Evolutionary conservation across 2,888 invertebrate species (phyloP), one percentile per base, ranked within the genome.

Genomic region (Peribatodes rhomboidaria): DNA sequence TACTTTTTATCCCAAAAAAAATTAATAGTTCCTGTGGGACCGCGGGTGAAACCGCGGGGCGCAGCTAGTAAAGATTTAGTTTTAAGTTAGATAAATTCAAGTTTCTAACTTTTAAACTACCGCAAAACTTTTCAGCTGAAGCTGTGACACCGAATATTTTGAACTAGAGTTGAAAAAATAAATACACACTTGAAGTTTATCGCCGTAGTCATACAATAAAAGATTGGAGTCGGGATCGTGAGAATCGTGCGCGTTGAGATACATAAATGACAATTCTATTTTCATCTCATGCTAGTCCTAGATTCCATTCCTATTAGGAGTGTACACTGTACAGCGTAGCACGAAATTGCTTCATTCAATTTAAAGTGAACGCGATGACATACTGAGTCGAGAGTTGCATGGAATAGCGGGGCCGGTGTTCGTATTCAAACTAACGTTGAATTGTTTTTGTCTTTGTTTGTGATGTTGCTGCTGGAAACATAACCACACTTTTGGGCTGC

Each of bases 321-420:
- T 57, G 55, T n/a, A n/a, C n/a, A n/a, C n/a, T 55, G 67, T 68
- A 71, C 67, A 67, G 67, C 70, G 61, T 22, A 13, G 64, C 56
- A 69, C 68, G 68, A 72, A 76, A 78, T 77, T 67, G 71, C 74
- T 78, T 74, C 67, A 75, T 76, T 72, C 68, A 75, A 68, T 75
- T 79, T 73, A 72, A 69, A 72, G 69, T 62, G 67, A 75, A 69
- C 72, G 71, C 69, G 65, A 61, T 61, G 60, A 61, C 60, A 52
- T 61, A 59, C 52, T 44, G 63, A 54, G 58, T 58, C 35, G 53
- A 54, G 46, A 56, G 46, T 46, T 61, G 41, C 33, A 41, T 46
- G 53, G 14, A 41, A 56, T 58, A 53, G 54, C 52, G 52, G n/a
- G 50, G 35, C 55, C 44, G 33, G 47, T 18, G 10, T 20, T 49